Evolutionary conservation across 2,888 invertebrate species (phyloP).

Genomic region (Drosophila paranaensis): DNA sequence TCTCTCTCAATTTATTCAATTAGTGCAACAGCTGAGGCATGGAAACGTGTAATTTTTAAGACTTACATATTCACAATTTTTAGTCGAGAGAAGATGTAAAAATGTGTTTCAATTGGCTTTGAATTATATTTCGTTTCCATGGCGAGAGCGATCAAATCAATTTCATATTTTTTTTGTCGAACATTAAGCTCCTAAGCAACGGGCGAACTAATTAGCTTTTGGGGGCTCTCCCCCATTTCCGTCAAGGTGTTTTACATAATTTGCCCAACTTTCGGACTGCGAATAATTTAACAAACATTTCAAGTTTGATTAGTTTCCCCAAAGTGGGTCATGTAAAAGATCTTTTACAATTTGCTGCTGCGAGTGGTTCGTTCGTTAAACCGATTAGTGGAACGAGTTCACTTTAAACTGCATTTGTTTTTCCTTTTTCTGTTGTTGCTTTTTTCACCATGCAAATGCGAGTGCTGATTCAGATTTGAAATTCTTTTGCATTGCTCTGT

Average conservation of each 20-base stretch:
- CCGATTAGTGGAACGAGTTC: conserved; percentile 47
- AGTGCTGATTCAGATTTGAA: conserved; percentile 35
- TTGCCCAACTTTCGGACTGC: conserved; percentile 17
- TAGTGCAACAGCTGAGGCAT: neutral
- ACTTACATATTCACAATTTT: conserved; percentile 2
- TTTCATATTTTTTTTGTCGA: conserved; percentile 14
- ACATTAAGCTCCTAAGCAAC: conserved; percentile 11
- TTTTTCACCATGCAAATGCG: conserved; percentile 43
- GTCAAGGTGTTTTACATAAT: conserved; percentile 31
- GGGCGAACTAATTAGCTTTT: conserved; percentile 23
- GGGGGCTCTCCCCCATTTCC: neutral
- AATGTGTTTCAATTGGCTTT: too few species aligned
- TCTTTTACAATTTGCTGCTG: conserved; percentile 29
- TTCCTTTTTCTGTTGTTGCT: too few species aligned
- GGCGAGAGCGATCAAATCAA: neutral
- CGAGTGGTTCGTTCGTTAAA: conserved; percentile 18
- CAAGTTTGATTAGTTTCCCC: conserved; percentile 22
- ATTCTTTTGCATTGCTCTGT: conserved; percentile 26
- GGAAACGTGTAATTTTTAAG: neutral
- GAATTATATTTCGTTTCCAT: neutral
- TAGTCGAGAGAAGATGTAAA: neutral
- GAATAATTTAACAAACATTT: conserved; percentile 28
- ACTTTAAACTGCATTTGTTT: conserved; percentile 29
- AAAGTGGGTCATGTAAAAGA: conserved; percentile 29
- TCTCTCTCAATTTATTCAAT: conserved; percentile 41